Evolutionary conservation across 2,113 vertebrate genomes (phyloP).

Genomic region (Plecturocebus donacophilus): DNA sequence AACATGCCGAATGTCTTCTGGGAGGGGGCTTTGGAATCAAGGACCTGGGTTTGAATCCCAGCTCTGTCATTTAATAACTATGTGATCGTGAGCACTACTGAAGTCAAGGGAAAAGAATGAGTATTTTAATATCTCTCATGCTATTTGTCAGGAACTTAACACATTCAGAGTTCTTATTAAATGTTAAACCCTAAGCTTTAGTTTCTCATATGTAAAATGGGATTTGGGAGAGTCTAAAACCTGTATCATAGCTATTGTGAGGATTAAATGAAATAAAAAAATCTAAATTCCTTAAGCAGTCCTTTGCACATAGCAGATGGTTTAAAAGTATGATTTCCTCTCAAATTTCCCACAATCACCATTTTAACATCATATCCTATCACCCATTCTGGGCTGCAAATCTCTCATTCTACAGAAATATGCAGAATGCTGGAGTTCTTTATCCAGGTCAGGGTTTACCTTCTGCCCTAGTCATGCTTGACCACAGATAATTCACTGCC

Average conservation of each 20-base stretch:
- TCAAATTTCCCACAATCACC: background rate
- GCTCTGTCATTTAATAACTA: background rate
- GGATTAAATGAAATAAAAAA: constrained; percentile 29
- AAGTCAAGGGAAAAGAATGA: background rate
- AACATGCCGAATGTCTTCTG: background rate
- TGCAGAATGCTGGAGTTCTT: background rate
- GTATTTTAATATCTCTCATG: background rate
- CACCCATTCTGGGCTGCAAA: background rate
- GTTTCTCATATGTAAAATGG: background rate
- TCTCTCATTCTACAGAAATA: background rate
- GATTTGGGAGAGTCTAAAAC: background rate
- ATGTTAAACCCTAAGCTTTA: background rate
- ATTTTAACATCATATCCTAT: background rate
- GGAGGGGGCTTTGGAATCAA: background rate
- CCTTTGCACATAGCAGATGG: background rate
- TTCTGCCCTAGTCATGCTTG: background rate
- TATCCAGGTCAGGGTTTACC: background rate
- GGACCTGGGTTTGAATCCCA: background rate
- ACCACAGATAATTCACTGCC: background rate
- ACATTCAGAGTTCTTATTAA: background rate
- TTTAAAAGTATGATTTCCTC: background rate
- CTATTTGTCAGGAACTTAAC: background rate
- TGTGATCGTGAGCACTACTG: background rate
- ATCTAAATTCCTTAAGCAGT: background rate
- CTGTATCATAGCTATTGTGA: background rate